Evolutionary conservation across 37 sponge, comb jelly and placozoan species (phyloP).

Genomic region (Aphrocallistes beatrix): DNA sequence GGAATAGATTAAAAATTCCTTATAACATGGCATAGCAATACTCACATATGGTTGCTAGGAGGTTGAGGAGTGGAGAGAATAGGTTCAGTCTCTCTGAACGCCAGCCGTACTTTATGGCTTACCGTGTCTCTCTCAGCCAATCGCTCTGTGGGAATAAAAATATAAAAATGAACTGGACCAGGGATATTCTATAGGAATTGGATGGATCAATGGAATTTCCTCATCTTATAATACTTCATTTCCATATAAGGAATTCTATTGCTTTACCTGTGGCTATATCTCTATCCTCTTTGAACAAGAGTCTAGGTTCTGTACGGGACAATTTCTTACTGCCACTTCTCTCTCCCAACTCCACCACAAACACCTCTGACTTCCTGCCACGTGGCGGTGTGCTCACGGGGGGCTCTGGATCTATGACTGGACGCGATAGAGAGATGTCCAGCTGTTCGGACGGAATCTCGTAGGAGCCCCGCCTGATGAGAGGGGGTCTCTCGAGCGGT

Average conservation of each 20-base stretch:
- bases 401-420: neutral
- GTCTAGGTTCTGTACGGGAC: neutral
- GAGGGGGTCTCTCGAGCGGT: constrained; percentile 14
- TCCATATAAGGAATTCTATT: no score
- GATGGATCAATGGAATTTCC: no score
- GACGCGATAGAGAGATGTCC: neutral
- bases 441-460: neutral
- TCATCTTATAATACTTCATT: no score
- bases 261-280: neutral
- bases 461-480: neutral
- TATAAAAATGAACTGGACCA: no score
- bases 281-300: neutral
- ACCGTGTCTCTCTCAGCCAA: neutral
- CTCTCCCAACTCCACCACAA: neutral
- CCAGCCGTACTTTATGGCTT: neutral
- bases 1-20: no score
- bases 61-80: neutral
- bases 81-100: neutral
- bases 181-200: no score
- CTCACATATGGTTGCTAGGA: no score
- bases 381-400: neutral
- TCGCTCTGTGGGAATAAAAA: no score
- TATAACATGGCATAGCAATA: no score
- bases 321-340: neutral
- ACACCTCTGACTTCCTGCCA: constrained; percentile 7